Percentiles rank a stretch among this genome's conserved stretches.
Evolutionary conservation across 2,113 vertebrate species (phyloP).

Genomic region (Cygnus buccinator): DNA sequence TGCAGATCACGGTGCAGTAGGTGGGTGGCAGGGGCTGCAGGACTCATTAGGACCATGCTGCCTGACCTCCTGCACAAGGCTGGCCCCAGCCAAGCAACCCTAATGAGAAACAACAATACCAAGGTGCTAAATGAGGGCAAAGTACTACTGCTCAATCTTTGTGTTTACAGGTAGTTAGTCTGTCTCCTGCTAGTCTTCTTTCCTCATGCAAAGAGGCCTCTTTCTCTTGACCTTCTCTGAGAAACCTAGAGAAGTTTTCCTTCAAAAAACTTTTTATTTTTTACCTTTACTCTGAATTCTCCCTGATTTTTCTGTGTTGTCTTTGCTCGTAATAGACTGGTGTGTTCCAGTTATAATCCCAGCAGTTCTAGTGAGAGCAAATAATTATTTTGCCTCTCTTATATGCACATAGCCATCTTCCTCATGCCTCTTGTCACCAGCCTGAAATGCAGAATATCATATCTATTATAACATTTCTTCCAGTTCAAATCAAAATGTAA

Average conservation of each 20-base stretch:
- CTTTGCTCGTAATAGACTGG: neutral
- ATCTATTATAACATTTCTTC: conserved; percentile 29
- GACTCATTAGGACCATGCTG: neutral
- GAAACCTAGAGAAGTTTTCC: neutral
- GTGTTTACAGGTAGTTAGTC: neutral
- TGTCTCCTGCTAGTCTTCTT: neutral
- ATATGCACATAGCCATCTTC: conserved; percentile 3
- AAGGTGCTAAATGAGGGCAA: neutral
- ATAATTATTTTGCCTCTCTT: conserved; percentile 11
- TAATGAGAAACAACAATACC: neutral
- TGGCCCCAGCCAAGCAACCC: fast-evolving
- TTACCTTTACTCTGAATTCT: neutral
- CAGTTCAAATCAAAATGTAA: conserved; percentile 55
- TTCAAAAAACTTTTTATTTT: neutral
- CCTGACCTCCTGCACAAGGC: neutral
- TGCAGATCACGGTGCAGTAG: neutral
- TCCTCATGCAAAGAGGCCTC: neutral
- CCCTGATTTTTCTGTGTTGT: neutral
- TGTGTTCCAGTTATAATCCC: conserved; percentile 9
- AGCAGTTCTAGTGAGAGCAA: neutral
- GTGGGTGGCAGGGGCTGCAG: neutral
- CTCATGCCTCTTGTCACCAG: neutral
- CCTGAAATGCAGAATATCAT: conserved; percentile 29
- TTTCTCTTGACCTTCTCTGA: neutral
- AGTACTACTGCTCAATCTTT: neutral